Evolutionary conservation across 2,888 invertebrate genomes (phyloP).

Genomic region (Hesperia comma): DNA sequence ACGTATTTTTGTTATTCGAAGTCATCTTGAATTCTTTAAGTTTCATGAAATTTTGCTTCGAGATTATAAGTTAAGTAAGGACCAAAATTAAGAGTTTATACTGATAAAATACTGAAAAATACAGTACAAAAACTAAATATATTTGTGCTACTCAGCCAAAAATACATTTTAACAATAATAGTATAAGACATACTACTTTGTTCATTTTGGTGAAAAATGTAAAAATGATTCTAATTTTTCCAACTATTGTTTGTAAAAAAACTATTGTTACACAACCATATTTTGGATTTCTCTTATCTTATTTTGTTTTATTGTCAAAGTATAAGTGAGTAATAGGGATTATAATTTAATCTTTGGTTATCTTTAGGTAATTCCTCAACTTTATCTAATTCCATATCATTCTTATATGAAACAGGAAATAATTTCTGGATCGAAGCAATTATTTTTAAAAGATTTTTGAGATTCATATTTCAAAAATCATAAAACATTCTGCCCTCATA

Average conservation of each 20-base stretch:
- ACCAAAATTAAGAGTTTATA: background rate
- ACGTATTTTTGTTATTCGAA: too few species aligned
- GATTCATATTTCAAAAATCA: too few species aligned
- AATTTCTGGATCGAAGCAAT: too few species aligned
- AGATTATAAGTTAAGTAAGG: conserved; percentile 4
- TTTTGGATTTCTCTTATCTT: background rate
- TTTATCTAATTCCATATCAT: too few species aligned
- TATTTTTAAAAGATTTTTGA: too few species aligned
- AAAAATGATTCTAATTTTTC: conserved; percentile 22
- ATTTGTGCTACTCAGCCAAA: conserved; percentile 12
- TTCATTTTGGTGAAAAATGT: conserved; percentile 12
- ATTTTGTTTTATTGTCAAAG: background rate
- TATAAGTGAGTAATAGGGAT: background rate
- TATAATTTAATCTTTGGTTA: background rate
- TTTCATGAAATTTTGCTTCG: background rate
- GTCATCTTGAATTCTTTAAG: background rate
- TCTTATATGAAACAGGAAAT: too few species aligned
- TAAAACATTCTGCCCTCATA: background rate
- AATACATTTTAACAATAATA: conserved; percentile 19
- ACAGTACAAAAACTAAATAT: conserved; percentile 9
- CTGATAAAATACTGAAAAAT: conserved; percentile 13
- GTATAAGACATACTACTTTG: background rate
- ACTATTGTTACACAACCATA: conserved; percentile 12
- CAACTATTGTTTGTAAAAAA: conserved; percentile 15
- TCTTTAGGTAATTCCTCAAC: too few species aligned